A percentile compares a stretch with the other conserved stretches of the same genome.
Evolutionary conservation across 2,113 vertebrate genomes (phyloP).

Genomic region (Motacilla tschutschensis): DNA sequence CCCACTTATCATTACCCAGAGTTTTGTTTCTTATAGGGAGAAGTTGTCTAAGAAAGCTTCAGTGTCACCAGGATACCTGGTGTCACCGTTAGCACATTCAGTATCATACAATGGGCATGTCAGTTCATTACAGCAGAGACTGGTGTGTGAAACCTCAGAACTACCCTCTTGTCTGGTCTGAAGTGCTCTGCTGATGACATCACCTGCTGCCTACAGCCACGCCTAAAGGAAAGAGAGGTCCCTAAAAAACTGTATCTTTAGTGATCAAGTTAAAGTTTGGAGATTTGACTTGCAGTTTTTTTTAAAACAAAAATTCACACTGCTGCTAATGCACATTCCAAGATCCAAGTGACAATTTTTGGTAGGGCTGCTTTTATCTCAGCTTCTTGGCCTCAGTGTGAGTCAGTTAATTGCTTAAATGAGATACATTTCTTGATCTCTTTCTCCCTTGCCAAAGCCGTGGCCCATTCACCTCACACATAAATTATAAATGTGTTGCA

Average conservation of each 20-base stretch:
- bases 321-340: background rate
- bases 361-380: background rate
- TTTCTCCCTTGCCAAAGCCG: background rate
- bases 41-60: background rate
- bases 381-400: background rate
- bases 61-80: background rate
- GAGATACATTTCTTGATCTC: background rate
- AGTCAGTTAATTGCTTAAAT: background rate
- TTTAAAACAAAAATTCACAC: background rate
- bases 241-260: background rate
- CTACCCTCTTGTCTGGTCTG: background rate
- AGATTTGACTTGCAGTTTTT: background rate
- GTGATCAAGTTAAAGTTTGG: background rate
- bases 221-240: background rate
- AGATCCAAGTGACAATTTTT: background rate
- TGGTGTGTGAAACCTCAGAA: background rate
- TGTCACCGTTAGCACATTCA: background rate
- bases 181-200: background rate
- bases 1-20: background rate
- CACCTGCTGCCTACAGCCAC: accelerated
- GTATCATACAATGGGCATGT: too few relatives aligned
- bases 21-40: background rate
- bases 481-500: background rate
- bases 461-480: background rate
- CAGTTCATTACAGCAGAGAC: background rate